phyloP scores from a whole-genome alignment of 2,113 vertebrate species.

The Sakesphorus luctuosus region DNA sequence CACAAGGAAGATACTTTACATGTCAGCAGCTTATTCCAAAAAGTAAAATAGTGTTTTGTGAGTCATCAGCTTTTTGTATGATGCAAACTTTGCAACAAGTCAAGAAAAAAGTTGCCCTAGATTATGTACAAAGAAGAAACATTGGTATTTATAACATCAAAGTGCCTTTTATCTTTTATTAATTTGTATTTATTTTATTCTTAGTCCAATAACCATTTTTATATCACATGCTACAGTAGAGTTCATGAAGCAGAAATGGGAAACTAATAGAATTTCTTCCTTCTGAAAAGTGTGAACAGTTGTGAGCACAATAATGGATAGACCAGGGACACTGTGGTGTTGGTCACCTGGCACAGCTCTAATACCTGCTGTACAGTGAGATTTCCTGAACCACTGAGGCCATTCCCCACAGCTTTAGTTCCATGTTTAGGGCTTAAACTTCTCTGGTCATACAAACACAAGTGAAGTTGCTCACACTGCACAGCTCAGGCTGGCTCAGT shows the following conservation, averaged over 20 bases:
- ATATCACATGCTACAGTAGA: background rate
- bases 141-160: conserved; percentile 55
- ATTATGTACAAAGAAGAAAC: conserved; percentile 59
- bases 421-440: background rate
- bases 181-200: conserved; percentile 56
- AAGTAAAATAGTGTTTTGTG: conserved; percentile 59
- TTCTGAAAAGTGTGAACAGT: background rate
- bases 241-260: background rate
- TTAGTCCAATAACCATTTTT: conserved; percentile 22
- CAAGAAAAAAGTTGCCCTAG: conserved; percentile 42
- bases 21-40: conserved; percentile 68
- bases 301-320: background rate
- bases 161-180: conserved; percentile 54
- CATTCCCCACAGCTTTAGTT: background rate
- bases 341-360: background rate
- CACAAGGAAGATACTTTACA: conserved; percentile 64
- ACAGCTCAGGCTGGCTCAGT: background rate
- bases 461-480: accelerated
- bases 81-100: conserved; percentile 63
- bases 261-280: background rate
- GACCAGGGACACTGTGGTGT: background rate
- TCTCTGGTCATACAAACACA: background rate
- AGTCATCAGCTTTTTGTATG: conserved; percentile 64
- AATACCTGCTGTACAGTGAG: background rate
- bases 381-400: background rate